These are phyloP conservation scores for Heliconius hewitsoni DNA, from an alignment of 1,140 invertebrate genomes.

Conservation along the genomic window DNA sequence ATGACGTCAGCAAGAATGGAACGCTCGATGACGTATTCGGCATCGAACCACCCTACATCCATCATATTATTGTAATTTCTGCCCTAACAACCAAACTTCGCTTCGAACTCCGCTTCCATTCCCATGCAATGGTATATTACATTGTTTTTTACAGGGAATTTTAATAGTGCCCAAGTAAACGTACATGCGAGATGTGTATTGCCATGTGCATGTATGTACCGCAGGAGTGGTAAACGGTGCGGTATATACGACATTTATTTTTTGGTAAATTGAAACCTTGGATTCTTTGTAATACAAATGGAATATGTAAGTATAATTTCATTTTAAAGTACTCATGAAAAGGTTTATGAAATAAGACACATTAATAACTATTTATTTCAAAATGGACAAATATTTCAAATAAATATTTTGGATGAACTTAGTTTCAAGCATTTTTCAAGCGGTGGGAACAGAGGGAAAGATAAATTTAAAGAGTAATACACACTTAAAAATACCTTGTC, in stretches of 20 bases:
- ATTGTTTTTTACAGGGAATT: not conserved
- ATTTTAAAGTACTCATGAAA: not conserved
- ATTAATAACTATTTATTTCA: not conserved
- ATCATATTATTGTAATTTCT: constrained; percentile 12
- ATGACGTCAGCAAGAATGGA: constrained; percentile 90
- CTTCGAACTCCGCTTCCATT: not conserved
- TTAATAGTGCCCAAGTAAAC: not conserved
- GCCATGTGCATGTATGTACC: not conserved
- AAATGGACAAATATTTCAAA: not conserved
- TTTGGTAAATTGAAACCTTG: not conserved
- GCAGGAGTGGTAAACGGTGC: not conserved
- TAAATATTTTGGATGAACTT: not conserved
- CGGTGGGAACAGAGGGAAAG: not conserved
- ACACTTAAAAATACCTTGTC: not conserved
- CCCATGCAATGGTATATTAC: not conserved
- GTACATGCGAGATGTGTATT: constrained; percentile 17
- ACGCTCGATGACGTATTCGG: constrained; percentile 93
- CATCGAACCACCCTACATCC: constrained; percentile 89
- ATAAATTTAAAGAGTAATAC: not conserved
- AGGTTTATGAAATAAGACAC: not conserved
- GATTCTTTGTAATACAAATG: not conserved
- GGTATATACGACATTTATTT: not conserved
- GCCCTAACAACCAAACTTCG: not conserved
- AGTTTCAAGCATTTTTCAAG: constrained; percentile 10
- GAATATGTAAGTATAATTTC: not conserved